Conservation (phyloP, 2,113 vertebrate species). For the Tretioscincus oriximinensis region DNA sequence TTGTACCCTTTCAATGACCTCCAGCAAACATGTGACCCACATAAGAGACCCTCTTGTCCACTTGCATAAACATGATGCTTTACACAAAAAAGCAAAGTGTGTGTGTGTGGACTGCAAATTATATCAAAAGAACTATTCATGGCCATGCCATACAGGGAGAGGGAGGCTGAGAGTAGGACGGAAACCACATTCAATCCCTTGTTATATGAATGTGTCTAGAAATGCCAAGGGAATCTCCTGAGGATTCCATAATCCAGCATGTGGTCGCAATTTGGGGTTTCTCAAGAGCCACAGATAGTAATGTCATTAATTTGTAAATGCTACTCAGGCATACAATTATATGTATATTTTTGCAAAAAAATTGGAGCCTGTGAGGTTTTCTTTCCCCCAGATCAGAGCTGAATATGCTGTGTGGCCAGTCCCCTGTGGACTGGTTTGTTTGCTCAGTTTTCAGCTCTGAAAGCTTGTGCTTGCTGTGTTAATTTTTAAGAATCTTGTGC, state of each 20-base stretch:
- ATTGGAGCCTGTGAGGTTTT: background rate
- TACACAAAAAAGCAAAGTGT: conserved; percentile 58
- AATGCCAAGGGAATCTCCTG: conserved; percentile 62
- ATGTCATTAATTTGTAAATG: background rate
- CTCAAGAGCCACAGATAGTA: background rate
- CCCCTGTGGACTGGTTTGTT: too few relatives aligned
- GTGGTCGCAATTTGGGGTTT: background rate
- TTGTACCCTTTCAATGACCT: conserved; percentile 84
- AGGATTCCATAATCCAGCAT: conserved; percentile 45
- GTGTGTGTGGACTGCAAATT: conserved; percentile 38
- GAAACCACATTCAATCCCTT: conserved; percentile 44
- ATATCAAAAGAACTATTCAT: conserved; percentile 59
- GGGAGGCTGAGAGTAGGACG: background rate
- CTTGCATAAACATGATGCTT: conserved; percentile 73
- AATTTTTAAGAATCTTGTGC: too few relatives aligned
- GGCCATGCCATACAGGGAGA: conserved; percentile 42
- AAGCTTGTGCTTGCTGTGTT: too few relatives aligned
- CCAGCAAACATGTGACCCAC: conserved; percentile 80
- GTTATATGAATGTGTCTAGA: conserved; percentile 53
- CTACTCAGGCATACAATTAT: background rate
- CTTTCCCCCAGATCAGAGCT: background rate
- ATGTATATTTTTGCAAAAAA: background rate
- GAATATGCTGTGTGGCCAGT: background rate
- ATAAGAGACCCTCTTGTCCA: conserved; percentile 77
- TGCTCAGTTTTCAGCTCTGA: too few relatives aligned